Evolutionary conservation across 2,797 vertebrate species (phyloP), one percentile per base, ranked within the genome.

Genomic region (Okamejei kenojei): DNA sequence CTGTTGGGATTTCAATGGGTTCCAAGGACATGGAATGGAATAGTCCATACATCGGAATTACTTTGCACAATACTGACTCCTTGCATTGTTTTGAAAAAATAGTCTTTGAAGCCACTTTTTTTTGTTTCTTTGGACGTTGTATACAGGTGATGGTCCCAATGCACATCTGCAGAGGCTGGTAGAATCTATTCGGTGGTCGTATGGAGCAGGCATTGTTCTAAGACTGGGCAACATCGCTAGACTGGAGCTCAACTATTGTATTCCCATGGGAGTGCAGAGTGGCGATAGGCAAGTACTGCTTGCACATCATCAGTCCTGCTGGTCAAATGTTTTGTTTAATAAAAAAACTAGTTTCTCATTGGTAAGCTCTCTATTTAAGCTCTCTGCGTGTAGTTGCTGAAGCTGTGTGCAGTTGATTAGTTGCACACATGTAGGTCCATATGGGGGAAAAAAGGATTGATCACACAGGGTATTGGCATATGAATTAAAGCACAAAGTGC

Each of bases 171-270:
- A 96, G 93, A 98, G 96, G 94, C 94, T 99, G 95, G 98, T 98
- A 0, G 98, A 99, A 94, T 98, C 95, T 84, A 98, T 99, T 94
- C 99, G 99, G 93, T 99, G 99, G 99, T 99, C 99, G 0, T 99
- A 99, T 0, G 99, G 99, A 0, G 95, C 97, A 0, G 99, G 99
- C 0, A 95, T 99, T 0, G 97, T 99, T 93, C 96, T 99, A 88
- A 96, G 98, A 90, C 97, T 99, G 1, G 99, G 99, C 29, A 99
- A 99, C 96, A 99, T 99, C 0, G 98, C 99, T 32, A 95, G 98
- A 17, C 95, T 99, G 93, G 99, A 99, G 93, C 97, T 99, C 21
- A 99, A 99, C 94, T 99, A 99, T 95, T 99, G 99, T 95, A 96
- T 99, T 96, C 99, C 99, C 90, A 99, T 99, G 98, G 98, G 99